Percentiles rank a stretch among this genome's conserved stretches.
Conservation (phyloP, 1,140 invertebrate species). For the Cyrtorhinus lividipennis region DNA sequence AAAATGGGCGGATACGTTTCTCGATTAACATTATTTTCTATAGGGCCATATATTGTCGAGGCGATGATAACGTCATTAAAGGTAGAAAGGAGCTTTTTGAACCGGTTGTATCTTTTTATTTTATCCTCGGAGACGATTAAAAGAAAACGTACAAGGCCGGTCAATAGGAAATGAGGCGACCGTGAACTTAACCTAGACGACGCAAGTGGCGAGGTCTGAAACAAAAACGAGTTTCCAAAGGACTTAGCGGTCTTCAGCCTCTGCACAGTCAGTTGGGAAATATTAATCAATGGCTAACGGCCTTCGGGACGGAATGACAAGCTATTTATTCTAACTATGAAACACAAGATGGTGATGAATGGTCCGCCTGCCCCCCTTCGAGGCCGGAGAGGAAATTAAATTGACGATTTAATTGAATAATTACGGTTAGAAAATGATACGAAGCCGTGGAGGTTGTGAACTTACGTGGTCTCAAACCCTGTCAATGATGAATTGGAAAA, state of each 20-base stretch:
- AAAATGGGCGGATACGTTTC: not conserved
- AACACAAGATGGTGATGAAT: constrained; percentile 4
- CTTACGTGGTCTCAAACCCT: no score
- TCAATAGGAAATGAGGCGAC: not conserved
- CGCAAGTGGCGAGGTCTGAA: no score
- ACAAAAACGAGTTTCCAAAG: not conserved
- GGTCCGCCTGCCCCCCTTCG: not conserved
- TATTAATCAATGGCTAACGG: constrained; percentile 6
- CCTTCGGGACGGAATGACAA: constrained; percentile 7
- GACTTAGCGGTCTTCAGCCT: not conserved
- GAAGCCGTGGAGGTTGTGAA: not conserved
- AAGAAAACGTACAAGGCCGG: not conserved
- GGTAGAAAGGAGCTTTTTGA: not conserved
- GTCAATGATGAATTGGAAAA: no score
- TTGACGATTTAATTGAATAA: not conserved
- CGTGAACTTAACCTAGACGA: not conserved
- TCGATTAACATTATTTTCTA: not conserved
- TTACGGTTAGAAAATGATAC: not conserved
- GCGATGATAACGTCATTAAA: not conserved
- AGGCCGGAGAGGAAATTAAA: not conserved
- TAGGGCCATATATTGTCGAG: not conserved
- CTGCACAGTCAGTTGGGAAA: not conserved
- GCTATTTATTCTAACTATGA: constrained; percentile 6
- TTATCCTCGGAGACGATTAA: not conserved
- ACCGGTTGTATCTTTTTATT: not conserved